Evolutionary conservation across 1,140 invertebrate species (phyloP), one percentile per base, ranked within the genome.

Genomic region (Nixonia krombeini): DNA sequence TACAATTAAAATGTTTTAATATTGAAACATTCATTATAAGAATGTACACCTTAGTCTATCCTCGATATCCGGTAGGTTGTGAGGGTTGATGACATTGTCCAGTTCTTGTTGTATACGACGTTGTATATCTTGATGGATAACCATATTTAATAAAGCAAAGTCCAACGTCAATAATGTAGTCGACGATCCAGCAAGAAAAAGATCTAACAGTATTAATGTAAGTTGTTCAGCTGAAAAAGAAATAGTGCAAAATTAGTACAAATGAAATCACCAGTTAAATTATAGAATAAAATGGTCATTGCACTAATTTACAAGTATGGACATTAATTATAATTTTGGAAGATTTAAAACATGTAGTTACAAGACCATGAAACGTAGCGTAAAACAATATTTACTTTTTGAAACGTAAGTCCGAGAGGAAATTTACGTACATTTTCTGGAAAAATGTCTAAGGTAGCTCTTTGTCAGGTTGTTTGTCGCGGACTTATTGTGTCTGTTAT

Each of bases 101-200:
- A 95, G 86, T 78, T 94, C 92, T 0, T 88, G 66, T 12, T 89
- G 89, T 0, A 93, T 77, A 71, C 88, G 88, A 0, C 83, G 66
- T 77, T 96, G 93, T 1, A 93, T 80, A 12, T 91, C 86, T 50
- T 87, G 87, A 56, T 92, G 78, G 31, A 90, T 77, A 0, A 91
- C 78, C 72, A 93, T 88, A n/a, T 88, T 85, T 28, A 94, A 83
- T 21, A 95, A 82, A 0, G 89, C 86, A 81, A 94, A 92, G 56
- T 90, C 88, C 2, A 95, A 72, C 0, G 90, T 89, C 21, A 87
- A 89, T 28, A 91, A 89, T 0, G 93, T 95, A 0, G 93, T 95
- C 51, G 88, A 87, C 0, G 87, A 87, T 4, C 91, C 92, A 1
- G 90, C 92, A 55, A 93, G 88, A 44, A 93, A 89, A 1, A 93